Conservation (phyloP, 2,888 invertebrate species). For the Scelioninae gen. 2 region DNA sequence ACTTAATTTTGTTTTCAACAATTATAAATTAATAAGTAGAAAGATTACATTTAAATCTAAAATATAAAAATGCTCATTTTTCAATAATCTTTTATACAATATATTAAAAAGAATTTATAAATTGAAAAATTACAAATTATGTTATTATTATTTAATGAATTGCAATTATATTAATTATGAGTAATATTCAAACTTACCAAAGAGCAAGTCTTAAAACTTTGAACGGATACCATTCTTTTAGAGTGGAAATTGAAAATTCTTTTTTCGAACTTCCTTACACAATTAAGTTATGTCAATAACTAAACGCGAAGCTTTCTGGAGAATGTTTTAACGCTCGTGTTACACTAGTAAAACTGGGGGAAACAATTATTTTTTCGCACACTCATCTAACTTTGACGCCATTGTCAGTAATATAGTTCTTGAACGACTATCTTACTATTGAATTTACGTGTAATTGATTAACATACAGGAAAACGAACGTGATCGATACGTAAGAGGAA, state of each 20-base stretch:
- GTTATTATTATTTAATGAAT: no score
- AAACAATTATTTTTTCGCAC: conserved; percentile 55
- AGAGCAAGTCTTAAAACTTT: conserved; percentile 39
- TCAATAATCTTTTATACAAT: no score
- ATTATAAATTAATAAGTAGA: no score
- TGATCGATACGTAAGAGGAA: conserved; percentile 35
- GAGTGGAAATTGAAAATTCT: conserved; percentile 46
- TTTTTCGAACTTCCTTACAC: conserved; percentile 41
- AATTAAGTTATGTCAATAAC: conserved; percentile 40
- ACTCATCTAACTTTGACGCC: conserved; percentile 55
- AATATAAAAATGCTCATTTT: no score
- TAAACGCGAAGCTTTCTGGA: conserved; percentile 25
- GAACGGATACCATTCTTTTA: conserved; percentile 49
- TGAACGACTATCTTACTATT: conserved; percentile 31
- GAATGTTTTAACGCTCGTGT: conserved; percentile 21
- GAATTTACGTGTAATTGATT: conserved; percentile 38
- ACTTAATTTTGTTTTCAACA: no score
- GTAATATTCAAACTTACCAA: conserved; percentile 32
- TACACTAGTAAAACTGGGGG: conserved; percentile 26
- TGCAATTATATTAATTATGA: no score
- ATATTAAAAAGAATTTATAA: no score
- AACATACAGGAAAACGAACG: conserved; percentile 52
- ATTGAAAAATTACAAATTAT: no score
- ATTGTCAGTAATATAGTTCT: conserved; percentile 33
- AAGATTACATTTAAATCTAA: no score